A percentile compares a stretch with the other conserved stretches of the same genome.
Conservation (phyloP, 1,140 invertebrate genomes). For the Pseudobourletiella spinata region DNA sequence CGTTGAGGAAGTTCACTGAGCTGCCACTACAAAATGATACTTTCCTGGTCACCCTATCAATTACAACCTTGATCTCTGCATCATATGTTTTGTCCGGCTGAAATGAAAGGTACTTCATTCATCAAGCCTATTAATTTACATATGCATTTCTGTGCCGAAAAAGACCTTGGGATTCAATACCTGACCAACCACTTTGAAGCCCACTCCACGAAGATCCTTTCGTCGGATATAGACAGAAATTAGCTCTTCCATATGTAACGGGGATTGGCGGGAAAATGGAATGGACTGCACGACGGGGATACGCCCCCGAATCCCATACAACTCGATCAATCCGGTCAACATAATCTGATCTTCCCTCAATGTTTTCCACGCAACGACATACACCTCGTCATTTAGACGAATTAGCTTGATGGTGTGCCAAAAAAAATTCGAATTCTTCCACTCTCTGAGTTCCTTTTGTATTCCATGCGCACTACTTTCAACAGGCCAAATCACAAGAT, state of each 20-base stretch:
- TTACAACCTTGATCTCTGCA: no score
- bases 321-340: neutral
- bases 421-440: no score
- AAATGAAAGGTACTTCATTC: no score
- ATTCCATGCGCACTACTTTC: no score
- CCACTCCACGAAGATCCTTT: neutral
- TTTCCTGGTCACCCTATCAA: neutral
- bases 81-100: no score
- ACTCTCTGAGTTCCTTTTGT: no score
- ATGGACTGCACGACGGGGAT: neutral
- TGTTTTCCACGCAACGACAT: neutral
- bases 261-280: neutral
- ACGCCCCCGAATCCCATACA: neutral
- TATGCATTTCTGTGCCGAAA: no score
- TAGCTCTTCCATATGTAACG: neutral
- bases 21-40: neutral
- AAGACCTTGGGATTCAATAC: neutral
- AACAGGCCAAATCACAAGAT: no score
- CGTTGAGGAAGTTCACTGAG: neutral
- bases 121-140: no score
- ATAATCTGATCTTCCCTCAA: neutral
- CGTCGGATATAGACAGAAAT: neutral
- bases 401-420: no score
- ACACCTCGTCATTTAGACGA: neutral
- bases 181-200: neutral